phyloP scores from a whole-genome alignment of 30 jellyfish, hydroid and myxozoan species.

The Chironex yamaguchii region DNA sequence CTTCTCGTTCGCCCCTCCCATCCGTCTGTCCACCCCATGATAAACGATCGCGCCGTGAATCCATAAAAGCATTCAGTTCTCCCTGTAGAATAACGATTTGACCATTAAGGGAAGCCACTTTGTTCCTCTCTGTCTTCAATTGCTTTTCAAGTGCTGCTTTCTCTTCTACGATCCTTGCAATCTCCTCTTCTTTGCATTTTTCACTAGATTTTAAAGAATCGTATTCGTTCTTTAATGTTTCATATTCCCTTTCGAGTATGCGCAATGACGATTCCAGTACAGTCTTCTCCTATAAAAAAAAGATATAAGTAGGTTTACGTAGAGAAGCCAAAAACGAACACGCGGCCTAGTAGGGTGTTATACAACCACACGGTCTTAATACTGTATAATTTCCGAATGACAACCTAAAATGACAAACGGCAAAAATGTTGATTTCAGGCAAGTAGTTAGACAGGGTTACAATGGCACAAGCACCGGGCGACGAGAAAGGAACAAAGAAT shows the following conservation, averaged over 20 bases:
- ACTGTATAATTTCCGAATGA: too few relatives aligned
- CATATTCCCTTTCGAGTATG: background rate
- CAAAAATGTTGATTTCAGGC: too few relatives aligned
- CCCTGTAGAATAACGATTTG: background rate
- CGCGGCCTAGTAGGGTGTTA: too few relatives aligned
- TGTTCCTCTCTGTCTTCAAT: slow-evolving; percentile 9
- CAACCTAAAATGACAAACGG: too few relatives aligned
- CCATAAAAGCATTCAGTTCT: slow-evolving; percentile 7
- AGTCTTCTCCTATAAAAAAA: slow-evolving; percentile 7
- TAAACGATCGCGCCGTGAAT: background rate
- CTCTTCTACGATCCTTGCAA: slow-evolving; percentile 44
- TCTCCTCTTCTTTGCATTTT: too few relatives aligned
- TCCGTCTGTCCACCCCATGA: background rate
- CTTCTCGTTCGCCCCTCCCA: slow-evolving; percentile 21
- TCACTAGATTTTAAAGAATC: too few relatives aligned
- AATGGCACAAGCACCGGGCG: too few relatives aligned
- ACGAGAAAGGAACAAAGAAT: too few relatives aligned
- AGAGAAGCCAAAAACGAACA: too few relatives aligned
- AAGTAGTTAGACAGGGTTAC: too few relatives aligned
- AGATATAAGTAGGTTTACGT: background rate
- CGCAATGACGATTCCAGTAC: slow-evolving; percentile 1
- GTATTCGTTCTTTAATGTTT: background rate
- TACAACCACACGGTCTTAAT: too few relatives aligned
- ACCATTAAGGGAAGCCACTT: background rate
- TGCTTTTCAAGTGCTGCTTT: slow-evolving; percentile 11